Evolutionary conservation across 1,140 invertebrate species (phyloP), one percentile per base, ranked within the genome.

Genomic region (Drosophila carrolli): DNA sequence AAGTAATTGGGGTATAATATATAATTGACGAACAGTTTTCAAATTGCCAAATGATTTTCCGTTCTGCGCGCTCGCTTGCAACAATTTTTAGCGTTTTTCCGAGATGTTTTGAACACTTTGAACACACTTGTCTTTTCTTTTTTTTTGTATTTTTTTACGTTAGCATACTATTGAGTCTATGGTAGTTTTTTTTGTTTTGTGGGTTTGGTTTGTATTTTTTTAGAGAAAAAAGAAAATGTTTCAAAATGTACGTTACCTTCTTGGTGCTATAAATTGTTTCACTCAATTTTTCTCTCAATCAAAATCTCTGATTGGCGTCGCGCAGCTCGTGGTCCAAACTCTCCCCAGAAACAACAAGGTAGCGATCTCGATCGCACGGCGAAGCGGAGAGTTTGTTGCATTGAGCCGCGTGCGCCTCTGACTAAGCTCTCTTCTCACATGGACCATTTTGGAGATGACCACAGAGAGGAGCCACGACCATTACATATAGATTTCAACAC

Each of bases 221-320:
- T 62, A 66, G 78, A 72, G 67, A 62, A 80, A 89, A 89, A 90
- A 89, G 85, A 84, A 90, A 90, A 89, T 89, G 84, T 81, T 89
- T 89, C 84, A 89, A 89, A 89, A 89, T 89, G 84, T 89, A 89
- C 84, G 80, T 89, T 89, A 89, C 84, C 84, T 88, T 89, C 84
- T 88, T 88, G 80, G 84, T 89, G 83, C 83, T 88, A 88, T 75
- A 88, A 68, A 88, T 88, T 88, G 83, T 88, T 89, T 89, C 67
- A 89, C 60, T 89, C 84, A 89, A 79, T 88, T 81, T 75, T 88
- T 89, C 75, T 88, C 84, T 88, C 83, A 88, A 89, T 88, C 73
- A 88, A 89, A 86, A 89, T 89, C 80, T 89, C 77, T 84, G 88
- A 90, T 78, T 62, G 80, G 70, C 85, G 68, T 51, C 74, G 85